These are phyloP conservation scores for Varanus salvator DNA, from an alignment of 2,113 vertebrate species.

Conservation along the genomic window DNA sequence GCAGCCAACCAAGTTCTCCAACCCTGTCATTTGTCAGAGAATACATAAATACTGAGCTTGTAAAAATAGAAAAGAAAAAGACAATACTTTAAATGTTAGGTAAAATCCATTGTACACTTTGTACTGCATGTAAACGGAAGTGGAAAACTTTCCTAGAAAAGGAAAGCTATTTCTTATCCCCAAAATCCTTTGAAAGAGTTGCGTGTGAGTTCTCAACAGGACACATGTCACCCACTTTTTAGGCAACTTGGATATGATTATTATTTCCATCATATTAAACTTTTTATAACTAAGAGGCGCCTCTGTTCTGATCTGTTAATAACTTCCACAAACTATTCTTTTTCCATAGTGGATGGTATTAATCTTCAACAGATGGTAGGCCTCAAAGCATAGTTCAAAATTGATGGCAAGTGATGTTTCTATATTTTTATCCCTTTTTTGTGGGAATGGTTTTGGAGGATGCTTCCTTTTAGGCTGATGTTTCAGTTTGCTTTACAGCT, in stretches of 20 bases:
- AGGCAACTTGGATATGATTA: background rate
- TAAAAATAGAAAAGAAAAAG: background rate
- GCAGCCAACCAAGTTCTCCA: background rate
- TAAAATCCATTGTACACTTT: too few relatives aligned
- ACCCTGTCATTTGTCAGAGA: background rate
- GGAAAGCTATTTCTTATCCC: background rate
- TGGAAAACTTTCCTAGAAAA: background rate
- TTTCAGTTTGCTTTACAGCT: background rate
- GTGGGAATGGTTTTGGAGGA: conserved; percentile 8
- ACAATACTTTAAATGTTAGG: background rate
- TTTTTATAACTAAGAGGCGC: conserved; percentile 27
- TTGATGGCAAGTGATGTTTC: conserved; percentile 2
- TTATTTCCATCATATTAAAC: conserved; percentile 31
- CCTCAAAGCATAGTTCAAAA: background rate
- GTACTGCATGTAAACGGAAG: background rate
- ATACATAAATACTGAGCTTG: background rate
- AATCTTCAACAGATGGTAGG: conserved; percentile 33
- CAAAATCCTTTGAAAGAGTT: background rate
- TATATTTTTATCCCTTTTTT: background rate
- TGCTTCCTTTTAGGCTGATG: conserved; percentile 6
- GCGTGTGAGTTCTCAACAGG: conserved; percentile 1
- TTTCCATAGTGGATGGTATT: conserved; percentile 29
- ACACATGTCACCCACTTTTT: background rate
- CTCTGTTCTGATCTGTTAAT: conserved; percentile 33
- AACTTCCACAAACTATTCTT: conserved; percentile 20